Percentiles rank a stretch among this genome's conserved stretches.
Conservation (phyloP, 2,888 invertebrate species). For the Hesperia comma region DNA sequence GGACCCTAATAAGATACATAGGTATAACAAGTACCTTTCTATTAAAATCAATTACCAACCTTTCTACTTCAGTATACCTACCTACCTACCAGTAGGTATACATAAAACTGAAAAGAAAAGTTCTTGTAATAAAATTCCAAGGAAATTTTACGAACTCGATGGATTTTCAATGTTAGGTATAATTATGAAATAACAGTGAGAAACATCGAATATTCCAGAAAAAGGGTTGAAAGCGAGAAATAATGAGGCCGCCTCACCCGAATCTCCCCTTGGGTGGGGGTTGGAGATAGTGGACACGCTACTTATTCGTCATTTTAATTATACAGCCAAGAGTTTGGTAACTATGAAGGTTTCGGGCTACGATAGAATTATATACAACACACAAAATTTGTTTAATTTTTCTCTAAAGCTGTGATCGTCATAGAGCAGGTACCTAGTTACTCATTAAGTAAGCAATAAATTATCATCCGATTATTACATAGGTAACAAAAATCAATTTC, state of each 20-base stretch:
- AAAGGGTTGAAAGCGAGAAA: constrained; percentile 72
- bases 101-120: background rate
- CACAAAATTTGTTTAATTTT: too few species aligned
- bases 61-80: too few species aligned
- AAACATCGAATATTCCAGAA: constrained; percentile 20
- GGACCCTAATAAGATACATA: too few species aligned
- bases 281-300: constrained; percentile 78
- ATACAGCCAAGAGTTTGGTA: constrained; percentile 77
- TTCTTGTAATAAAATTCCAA: background rate
- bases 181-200: constrained; percentile 6
- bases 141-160: background rate
- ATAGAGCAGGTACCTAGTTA: too few species aligned
- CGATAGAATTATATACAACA: too few species aligned
- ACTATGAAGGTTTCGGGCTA: background rate
- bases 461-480: too few species aligned
- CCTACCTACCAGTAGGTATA: too few species aligned
- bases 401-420: too few species aligned
- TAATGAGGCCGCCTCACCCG: constrained; percentile 63
- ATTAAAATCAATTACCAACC: too few species aligned
- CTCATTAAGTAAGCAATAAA: too few species aligned
- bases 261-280: constrained; percentile 51
- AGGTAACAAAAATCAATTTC: too few species aligned
- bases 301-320: constrained; percentile 83
- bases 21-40: too few species aligned
- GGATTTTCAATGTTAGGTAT: background rate